Base-by-base conservation (phyloP, 1,140 invertebrate genomes). In the Papilio machaon region DNA sequence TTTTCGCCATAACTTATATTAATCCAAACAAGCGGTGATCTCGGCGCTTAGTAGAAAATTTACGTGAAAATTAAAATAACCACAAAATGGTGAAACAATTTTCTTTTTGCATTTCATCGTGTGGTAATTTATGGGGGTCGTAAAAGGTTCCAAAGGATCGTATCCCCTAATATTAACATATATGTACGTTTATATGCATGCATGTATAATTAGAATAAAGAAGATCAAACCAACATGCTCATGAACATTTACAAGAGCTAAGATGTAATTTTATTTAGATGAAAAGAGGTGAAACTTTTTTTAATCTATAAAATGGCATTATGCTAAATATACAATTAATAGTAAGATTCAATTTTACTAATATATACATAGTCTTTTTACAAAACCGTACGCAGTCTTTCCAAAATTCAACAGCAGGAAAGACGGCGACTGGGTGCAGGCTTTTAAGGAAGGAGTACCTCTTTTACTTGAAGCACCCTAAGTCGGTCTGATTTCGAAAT, bases 91-190 rank as follows among this genome's bases (percentile, higher is more conserved):
- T 70, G 64, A 70, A 70, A 70, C 64, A 70, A 70, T 35, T 70
- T 70, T 70, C 64, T 35, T 70, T 70, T 70, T 35, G 64, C 64
- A 70, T 70, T 35, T 70, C 64, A 70, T 70, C 64, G 64, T 70
- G 23, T 70, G 64, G 64, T 70, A 70, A 70, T 70, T 70, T 70
- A 70, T 70, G 64, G 64, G 15, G 64, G 64, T 70, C 30, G 64
- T 70, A 70, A 70, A 67, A 70, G 64, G 64, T 70, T 70, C 5
- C 11, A 38, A 70, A 70, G 30, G 64, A 35, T 70, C 13, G 30
- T 70, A 35, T 11, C 15, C 23, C 64, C 5, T 35, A 70, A 70
- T 70, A 15, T 38, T 30, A 67, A n/a, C n/a, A 67, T 15, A 67
- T 4, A 70, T 23, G 19, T 64, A 30, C 23, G 23, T 23, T 9